These are phyloP conservation scores for Ips nitidus DNA, from an alignment of 1,140 invertebrate species.

Conservation along the genomic window DNA sequence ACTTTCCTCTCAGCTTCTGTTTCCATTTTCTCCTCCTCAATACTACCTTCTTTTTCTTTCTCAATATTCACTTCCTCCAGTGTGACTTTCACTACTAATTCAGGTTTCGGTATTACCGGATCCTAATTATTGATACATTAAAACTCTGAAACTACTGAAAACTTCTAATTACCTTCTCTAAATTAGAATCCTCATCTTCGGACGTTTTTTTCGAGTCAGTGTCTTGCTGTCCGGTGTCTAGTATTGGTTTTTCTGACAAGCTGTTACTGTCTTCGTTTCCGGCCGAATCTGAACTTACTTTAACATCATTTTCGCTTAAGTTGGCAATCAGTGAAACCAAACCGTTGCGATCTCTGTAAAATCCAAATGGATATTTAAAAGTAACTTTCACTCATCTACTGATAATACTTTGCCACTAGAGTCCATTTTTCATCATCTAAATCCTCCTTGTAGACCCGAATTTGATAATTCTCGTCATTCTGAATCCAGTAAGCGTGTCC, in stretches of 20 bases:
- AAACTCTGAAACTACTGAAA: not conserved
- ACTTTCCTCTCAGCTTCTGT: not conserved
- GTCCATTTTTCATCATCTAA: constrained; percentile 95
- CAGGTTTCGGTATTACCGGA: not conserved
- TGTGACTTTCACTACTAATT: not conserved
- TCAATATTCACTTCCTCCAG: not conserved
- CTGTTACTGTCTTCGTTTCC: constrained; percentile 70
- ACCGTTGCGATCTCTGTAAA: constrained; percentile 68
- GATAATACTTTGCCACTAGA: constrained; percentile 77
- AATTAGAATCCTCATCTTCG: constrained; percentile 29
- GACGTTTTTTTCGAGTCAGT: constrained; percentile 38
- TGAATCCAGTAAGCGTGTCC: constrained; percentile 94
- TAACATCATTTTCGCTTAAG: constrained; percentile 66
- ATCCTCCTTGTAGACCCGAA: constrained; percentile 92
- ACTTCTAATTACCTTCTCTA: constrained; percentile 9
- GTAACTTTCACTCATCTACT: not conserved
- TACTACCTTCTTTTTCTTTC: too few relatives aligned
- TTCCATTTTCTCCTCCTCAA: not conserved
- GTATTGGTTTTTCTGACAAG: constrained; percentile 56
- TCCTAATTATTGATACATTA: not conserved
- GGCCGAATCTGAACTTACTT: constrained; percentile 57
- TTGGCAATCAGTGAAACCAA: constrained; percentile 72
- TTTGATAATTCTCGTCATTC: constrained; percentile 83
- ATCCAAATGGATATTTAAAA: constrained; percentile 3
- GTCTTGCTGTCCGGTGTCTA: constrained; percentile 55